These are phyloP conservation scores for Adoxophyes honmai DNA, from an alignment of 1,140 invertebrate genomes.

Conservation along the genomic window DNA sequence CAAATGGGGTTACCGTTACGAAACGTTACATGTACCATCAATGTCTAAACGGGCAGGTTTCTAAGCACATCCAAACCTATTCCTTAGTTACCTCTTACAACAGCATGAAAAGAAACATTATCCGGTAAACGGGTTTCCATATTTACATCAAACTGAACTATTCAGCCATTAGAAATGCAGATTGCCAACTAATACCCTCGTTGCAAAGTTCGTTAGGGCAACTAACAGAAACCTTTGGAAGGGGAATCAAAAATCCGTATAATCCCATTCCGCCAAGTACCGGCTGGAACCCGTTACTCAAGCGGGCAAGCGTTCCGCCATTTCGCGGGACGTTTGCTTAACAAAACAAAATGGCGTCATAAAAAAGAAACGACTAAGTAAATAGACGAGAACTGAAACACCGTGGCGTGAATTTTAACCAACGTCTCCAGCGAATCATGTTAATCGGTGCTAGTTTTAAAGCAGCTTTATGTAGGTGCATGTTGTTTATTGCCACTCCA, in stretches of 20 bases:
- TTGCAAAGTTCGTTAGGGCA: conserved; percentile 2
- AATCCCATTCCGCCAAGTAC: not conserved
- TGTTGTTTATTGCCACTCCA: conserved; percentile 49
- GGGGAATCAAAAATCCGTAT: conserved; percentile 3
- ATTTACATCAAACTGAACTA: too few species aligned
- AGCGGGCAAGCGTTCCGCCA: conserved; percentile 2
- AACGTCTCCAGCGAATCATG: conserved; percentile 25
- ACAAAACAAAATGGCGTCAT: conserved; percentile 19
- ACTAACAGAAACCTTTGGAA: not conserved
- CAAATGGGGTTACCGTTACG: too few species aligned
- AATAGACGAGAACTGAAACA: conserved; percentile 38
- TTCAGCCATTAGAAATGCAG: not conserved
- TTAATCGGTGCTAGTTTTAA: conserved; percentile 50
- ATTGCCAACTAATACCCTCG: not conserved
- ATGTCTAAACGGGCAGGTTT: too few species aligned
- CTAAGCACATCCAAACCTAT: too few species aligned
- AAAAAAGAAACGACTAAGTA: conserved; percentile 29
- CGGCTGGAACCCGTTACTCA: conserved; percentile 18
- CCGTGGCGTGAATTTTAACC: conserved; percentile 38
- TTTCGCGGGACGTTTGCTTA: not conserved
- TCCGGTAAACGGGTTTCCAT: too few species aligned
- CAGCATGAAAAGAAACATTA: too few species aligned
- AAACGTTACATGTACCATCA: too few species aligned
- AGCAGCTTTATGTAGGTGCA: conserved; percentile 46
- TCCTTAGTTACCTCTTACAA: too few species aligned